These are phyloP conservation scores for Drosophila punjabiensis DNA, from an alignment of 1,140 invertebrate species.

Conservation along the genomic window DNA sequence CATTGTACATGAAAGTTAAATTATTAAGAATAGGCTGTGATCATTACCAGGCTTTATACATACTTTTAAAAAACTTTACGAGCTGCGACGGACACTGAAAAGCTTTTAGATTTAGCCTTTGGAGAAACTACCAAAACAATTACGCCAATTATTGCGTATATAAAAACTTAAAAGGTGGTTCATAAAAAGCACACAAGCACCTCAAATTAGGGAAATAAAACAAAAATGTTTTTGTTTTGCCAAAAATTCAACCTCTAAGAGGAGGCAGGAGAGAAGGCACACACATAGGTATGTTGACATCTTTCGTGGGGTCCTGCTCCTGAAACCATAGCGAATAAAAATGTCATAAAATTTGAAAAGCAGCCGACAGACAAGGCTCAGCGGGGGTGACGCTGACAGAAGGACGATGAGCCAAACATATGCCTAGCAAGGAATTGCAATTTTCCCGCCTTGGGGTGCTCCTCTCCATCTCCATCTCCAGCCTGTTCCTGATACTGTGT, in stretches of 20 bases:
- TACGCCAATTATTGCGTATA: constrained; percentile 71
- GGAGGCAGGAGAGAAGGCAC: constrained; percentile 5
- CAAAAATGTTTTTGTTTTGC: constrained; percentile 60
- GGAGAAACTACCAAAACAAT: constrained; percentile 73
- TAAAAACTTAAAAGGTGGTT: constrained; percentile 72
- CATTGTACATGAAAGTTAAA: background rate
- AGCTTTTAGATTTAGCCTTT: constrained; percentile 59
- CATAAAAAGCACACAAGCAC: constrained; percentile 38
- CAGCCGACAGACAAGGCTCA: constrained; percentile 50
- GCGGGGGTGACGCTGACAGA: constrained; percentile 8
- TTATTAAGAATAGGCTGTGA: background rate
- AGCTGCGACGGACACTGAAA: constrained; percentile 56
- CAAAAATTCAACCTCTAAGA: constrained; percentile 20
- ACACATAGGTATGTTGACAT: constrained; percentile 62
- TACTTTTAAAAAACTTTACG: constrained; percentile 28
- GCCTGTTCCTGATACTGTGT: constrained; percentile 16
- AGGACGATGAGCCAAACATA: constrained; percentile 52
- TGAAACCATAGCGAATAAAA: constrained; percentile 63
- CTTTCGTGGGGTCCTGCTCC: background rate
- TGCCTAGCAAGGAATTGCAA: constrained; percentile 64
- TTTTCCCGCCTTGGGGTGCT: constrained; percentile 48
- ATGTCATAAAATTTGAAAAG: constrained; percentile 82
- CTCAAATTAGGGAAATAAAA: constrained; percentile 46
- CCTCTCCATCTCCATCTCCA: background rate
- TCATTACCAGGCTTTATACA: background rate